These are phyloP conservation scores for Smutsia temminckii DNA, from an alignment of 2,797 vertebrate genomes.

Conservation along the genomic window DNA sequence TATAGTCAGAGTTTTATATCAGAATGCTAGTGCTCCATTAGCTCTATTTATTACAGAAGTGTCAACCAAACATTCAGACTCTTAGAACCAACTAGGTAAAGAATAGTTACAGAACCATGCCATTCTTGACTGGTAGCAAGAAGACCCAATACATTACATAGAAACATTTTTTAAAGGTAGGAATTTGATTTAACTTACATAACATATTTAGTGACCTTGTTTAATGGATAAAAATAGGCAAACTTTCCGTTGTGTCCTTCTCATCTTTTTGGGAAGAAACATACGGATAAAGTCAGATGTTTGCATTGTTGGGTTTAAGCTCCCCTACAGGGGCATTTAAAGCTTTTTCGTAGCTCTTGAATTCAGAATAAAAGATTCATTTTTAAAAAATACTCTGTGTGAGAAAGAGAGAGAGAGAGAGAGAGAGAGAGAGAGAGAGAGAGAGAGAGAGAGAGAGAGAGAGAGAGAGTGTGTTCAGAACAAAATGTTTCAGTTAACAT, in stretches of 20 bases:
- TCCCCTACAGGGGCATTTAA: constrained; percentile 75
- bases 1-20: constrained; percentile 78
- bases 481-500: constrained; percentile 73
- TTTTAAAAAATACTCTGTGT: constrained; percentile 50
- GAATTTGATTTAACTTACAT: constrained; percentile 69
- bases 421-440: background rate
- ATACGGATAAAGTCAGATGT: constrained; percentile 66
- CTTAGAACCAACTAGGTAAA: constrained; percentile 65
- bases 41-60: constrained; percentile 82
- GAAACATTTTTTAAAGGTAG: constrained; percentile 70
- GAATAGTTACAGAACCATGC: constrained; percentile 67
- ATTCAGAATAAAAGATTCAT: constrained; percentile 80
- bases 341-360: constrained; percentile 74
- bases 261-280: constrained; percentile 72
- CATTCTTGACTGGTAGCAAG: constrained; percentile 67
- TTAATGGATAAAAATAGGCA: constrained; percentile 69
- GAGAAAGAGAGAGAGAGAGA: no score
- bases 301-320: constrained; percentile 70
- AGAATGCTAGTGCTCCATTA: constrained; percentile 78
- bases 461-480: constrained; percentile 12
- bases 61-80: constrained; percentile 82
- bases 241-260: constrained; percentile 61
- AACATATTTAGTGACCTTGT: constrained; percentile 70
- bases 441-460: background rate
- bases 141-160: constrained; percentile 53